Conservation (phyloP, 2,797 vertebrate species). For the Coluber constrictor region DNA sequence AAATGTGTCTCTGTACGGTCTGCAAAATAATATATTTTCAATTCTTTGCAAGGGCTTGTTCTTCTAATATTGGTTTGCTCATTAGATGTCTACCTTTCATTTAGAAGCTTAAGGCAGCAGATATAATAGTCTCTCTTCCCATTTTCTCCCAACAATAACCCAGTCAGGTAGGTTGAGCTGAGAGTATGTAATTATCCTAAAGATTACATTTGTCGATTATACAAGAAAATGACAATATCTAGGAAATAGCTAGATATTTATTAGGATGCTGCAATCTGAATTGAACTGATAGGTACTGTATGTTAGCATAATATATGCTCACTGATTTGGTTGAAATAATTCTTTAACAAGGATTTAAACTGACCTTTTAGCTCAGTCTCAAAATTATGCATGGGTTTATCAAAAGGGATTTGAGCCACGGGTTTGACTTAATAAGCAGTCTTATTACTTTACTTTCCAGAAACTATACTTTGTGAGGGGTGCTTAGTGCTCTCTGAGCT, state of each 20-base stretch:
- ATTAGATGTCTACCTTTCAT: neutral
- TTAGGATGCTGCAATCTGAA: neutral
- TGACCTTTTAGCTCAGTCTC: neutral
- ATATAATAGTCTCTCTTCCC: neutral
- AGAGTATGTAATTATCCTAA: neutral
- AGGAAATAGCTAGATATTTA: neutral
- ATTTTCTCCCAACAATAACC: neutral
- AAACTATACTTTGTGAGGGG: neutral
- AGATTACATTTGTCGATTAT: neutral
- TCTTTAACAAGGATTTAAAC: conserved; percentile 19
- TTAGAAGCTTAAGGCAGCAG: neutral
- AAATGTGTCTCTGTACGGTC: neutral
- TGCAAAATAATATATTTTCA: neutral
- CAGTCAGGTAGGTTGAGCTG: neutral
- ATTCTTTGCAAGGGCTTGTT: no score
- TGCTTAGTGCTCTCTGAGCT: neutral
- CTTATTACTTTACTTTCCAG: neutral
- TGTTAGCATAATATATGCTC: neutral
- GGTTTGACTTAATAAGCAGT: neutral
- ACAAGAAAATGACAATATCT: neutral
- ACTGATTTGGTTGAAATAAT: conserved; percentile 16
- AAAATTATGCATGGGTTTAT: neutral
- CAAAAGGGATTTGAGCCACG: neutral
- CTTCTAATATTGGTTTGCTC: neutral
- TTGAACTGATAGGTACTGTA: neutral